Percentiles rank a stretch among this genome's conserved stretches.
These are phyloP conservation scores for Terebella lapidaria DNA, from an alignment of 2,888 invertebrate species.

Conservation along the genomic window DNA sequence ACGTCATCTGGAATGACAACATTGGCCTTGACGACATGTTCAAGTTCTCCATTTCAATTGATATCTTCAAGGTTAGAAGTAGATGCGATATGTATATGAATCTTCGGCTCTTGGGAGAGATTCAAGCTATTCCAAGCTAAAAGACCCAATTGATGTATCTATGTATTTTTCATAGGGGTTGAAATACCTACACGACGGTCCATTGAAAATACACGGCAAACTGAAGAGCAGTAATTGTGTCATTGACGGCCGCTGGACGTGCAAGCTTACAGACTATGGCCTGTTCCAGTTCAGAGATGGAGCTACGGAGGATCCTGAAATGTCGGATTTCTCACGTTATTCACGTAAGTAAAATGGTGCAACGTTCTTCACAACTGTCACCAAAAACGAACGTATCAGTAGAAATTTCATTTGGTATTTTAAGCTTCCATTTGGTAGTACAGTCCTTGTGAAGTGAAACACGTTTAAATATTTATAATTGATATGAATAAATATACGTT, in stretches of 20 bases:
- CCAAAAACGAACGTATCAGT: no score
- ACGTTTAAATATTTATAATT: no score
- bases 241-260: conserved; percentile 44
- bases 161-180: conserved; percentile 30
- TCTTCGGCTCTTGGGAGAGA: background rate
- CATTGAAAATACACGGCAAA: conserved; percentile 37
- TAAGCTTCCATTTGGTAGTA: background rate
- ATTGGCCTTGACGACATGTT: conserved; percentile 43
- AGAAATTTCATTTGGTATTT: background rate
- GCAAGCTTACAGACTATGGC: conserved; percentile 44
- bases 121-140: background rate
- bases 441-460: no score
- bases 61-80: conserved; percentile 36
- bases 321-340: conserved; percentile 9
- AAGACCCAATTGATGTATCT: no score
- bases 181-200: conserved; percentile 37
- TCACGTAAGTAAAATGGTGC: conserved; percentile 9
- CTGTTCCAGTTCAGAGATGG: conserved; percentile 28
- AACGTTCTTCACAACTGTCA: no score
- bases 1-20: conserved; percentile 35
- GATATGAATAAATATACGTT: no score
- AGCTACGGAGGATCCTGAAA: conserved; percentile 21
- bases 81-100: background rate
- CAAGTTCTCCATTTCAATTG: conserved; percentile 38
- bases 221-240: conserved; percentile 41